Percentiles rank a stretch among this genome's conserved stretches.
Evolutionary conservation across 2,113 vertebrate species (phyloP).

Genomic region (Xenopus borealis): DNA sequence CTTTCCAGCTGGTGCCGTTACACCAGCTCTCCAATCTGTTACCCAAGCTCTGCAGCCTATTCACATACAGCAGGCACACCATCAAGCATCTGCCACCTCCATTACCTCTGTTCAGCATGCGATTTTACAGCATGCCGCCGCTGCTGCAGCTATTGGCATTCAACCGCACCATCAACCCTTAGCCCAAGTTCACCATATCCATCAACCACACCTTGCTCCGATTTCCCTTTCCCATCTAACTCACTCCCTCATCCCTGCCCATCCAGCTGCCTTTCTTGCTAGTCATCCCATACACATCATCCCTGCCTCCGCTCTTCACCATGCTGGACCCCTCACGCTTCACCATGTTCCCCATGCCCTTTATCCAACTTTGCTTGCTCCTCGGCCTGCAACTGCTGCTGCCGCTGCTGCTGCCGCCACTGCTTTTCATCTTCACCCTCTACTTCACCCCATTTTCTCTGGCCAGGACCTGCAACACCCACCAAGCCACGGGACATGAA

Average conservation of each 20-base stretch:
- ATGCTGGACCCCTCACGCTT: conserved; percentile 81
- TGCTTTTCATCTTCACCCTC: conserved; percentile 91
- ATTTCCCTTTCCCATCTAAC: conserved; percentile 93
- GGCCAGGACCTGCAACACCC: conserved; percentile 98
- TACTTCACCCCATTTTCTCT: conserved; percentile 98
- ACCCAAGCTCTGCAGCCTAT: conserved; percentile 79
- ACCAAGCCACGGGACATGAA: conserved; percentile 90
- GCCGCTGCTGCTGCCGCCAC: conserved; percentile 75
- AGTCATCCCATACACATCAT: conserved; percentile 98
- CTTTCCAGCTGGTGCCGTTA: conserved; percentile 80
- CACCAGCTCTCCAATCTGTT: conserved; percentile 71
- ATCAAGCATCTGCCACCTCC: conserved; percentile 80
- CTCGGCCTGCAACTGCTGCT: conserved; percentile 73
- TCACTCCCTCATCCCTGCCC: conserved; percentile 89
- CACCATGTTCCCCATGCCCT: conserved; percentile 92
- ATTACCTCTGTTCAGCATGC: conserved; percentile 93
- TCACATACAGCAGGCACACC: conserved; percentile 88
- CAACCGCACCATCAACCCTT: conserved; percentile 85
- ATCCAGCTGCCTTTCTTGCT: conserved; percentile 87
- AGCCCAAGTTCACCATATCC: conserved; percentile 94
- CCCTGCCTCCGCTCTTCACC: conserved; percentile 91
- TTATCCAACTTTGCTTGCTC: conserved; percentile 89
- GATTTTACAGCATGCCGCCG: conserved; percentile 88
- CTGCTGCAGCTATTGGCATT: conserved; percentile 80
- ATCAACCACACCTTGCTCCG: conserved; percentile 90